Percentiles rank a stretch among this genome's conserved stretches.
These are phyloP conservation scores for Sebastes vulpes DNA, from an alignment of 2,797 vertebrate genomes.

Conservation along the genomic window DNA sequence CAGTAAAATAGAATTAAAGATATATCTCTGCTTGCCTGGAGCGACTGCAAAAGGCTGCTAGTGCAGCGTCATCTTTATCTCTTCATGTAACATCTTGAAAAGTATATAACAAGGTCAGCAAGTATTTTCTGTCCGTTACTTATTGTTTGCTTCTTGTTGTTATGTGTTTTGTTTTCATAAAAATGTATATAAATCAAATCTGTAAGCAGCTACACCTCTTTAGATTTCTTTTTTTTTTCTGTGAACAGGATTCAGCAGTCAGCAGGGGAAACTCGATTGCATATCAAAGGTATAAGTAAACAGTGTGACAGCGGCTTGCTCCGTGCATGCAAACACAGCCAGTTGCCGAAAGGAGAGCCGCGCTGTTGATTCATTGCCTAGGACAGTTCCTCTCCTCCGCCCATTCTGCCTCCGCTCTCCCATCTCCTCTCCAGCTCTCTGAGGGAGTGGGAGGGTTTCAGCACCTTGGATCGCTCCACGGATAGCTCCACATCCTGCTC, in stretches of 20 bases:
- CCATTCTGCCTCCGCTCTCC: slow-evolving; percentile 3
- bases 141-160: background rate
- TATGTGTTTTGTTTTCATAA: too few relatives aligned
- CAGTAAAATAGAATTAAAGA: too few relatives aligned
- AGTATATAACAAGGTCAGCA: background rate
- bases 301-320: slow-evolving; percentile 4
- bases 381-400: slow-evolving; percentile 45
- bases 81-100: background rate
- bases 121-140: background rate
- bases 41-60: rapidly evolving
- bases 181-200: background rate
- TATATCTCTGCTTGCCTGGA: too few relatives aligned
- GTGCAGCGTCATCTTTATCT: too few relatives aligned
- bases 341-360: slow-evolving; percentile 24
- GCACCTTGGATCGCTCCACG: slow-evolving; percentile 54
- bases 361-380: slow-evolving; percentile 30
- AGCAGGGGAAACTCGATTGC: background rate
- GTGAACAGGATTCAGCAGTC: background rate
- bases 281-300: slow-evolving; percentile 17
- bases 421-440: slow-evolving; percentile 14
- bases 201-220: background rate
- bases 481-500: slow-evolving; percentile 47
- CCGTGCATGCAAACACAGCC: background rate
- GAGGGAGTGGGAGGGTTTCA: slow-evolving; percentile 42
- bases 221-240: background rate